Percentiles rank a stretch among this genome's conserved stretches.
Evolutionary conservation across 2,797 vertebrate species (phyloP).

Genomic region (Erpetoichthys calabaricus): DNA sequence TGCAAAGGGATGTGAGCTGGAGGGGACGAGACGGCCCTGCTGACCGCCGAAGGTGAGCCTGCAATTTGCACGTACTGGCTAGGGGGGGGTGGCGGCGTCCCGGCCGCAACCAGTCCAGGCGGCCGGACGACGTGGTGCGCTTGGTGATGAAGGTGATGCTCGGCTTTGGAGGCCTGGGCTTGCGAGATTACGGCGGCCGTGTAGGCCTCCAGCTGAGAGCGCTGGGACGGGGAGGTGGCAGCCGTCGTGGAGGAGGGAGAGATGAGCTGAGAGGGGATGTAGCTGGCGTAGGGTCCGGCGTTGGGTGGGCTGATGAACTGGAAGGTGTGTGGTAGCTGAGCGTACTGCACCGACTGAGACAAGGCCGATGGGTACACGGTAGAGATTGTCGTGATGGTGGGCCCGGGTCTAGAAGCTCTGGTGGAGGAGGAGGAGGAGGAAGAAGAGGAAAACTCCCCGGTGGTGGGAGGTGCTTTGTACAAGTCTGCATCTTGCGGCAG

Average conservation of each 20-base stretch:
- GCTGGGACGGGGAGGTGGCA: slow-evolving; percentile 55
- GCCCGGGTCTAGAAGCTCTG: slow-evolving; percentile 53
- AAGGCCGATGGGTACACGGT: slow-evolving; percentile 65
- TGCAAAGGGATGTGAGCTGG: slow-evolving; percentile 59
- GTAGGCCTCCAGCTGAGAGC: slow-evolving; percentile 77
- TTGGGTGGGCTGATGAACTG: slow-evolving; percentile 85
- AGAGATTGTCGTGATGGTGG: slow-evolving; percentile 63
- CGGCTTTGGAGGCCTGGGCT: slow-evolving; percentile 70
- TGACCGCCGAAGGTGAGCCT: slow-evolving; percentile 60
- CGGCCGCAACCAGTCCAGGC: slow-evolving; percentile 54
- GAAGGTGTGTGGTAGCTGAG: slow-evolving; percentile 76
- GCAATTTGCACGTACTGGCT: slow-evolving; percentile 76
- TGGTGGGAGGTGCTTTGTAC: slow-evolving; percentile 64
- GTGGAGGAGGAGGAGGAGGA: slow-evolving; percentile 29
- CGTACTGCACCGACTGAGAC: slow-evolving; percentile 78
- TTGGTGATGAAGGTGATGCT: slow-evolving; percentile 59
- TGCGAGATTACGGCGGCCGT: slow-evolving; percentile 67
- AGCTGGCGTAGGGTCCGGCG: slow-evolving; percentile 70
- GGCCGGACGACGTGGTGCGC: slow-evolving; percentile 48
- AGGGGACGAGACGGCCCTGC: slow-evolving; percentile 64
- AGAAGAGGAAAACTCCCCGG: slow-evolving; percentile 58
- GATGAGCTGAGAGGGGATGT: slow-evolving; percentile 82
- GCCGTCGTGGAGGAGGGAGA: slow-evolving; percentile 62
- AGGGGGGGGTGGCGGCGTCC: slow-evolving; percentile 58
- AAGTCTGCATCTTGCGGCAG: slow-evolving; percentile 58